Percentiles rank a stretch among this genome's conserved stretches.
These are phyloP conservation scores for Eumeta japonica DNA, from an alignment of 1,140 invertebrate genomes.

Conservation along the genomic window DNA sequence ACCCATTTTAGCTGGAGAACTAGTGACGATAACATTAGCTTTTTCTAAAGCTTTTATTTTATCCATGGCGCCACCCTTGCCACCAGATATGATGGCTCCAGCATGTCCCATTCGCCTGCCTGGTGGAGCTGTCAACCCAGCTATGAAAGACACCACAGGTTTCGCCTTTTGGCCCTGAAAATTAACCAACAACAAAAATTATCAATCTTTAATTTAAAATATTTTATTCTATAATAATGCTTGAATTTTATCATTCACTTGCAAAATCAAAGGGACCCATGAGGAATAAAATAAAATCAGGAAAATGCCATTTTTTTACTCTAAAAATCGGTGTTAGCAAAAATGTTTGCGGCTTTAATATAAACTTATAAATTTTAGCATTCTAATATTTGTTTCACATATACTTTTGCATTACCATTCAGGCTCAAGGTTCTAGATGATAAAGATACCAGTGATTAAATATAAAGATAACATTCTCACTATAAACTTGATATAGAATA, in stretches of 20 bases:
- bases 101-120: conserved; percentile 98
- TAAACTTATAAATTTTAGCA: too few relatives aligned
- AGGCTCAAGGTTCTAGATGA: too few relatives aligned
- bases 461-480: too few relatives aligned
- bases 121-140: conserved; percentile 95
- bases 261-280: background rate
- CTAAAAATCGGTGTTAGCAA: too few relatives aligned
- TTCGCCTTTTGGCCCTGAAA: conserved; percentile 88
- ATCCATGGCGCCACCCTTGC: conserved; percentile 96
- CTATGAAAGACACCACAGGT: conserved; percentile 99
- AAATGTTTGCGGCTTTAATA: too few relatives aligned
- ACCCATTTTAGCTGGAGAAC: conserved; percentile 96
- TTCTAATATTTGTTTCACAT: too few relatives aligned
- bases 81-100: conserved; percentile 98
- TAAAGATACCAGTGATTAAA: too few relatives aligned
- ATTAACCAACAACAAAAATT: conserved; percentile 7
- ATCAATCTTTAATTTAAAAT: background rate
- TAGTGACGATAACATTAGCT: conserved; percentile 86
- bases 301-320: too few relatives aligned
- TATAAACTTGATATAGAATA: too few relatives aligned
- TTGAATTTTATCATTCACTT: too few relatives aligned
- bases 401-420: too few relatives aligned
- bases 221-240: too few relatives aligned
- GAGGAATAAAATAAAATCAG: background rate
- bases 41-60: conserved; percentile 96